phyloP scores from a whole-genome alignment of 2,888 invertebrate species.

The Phragmatobia fuliginosa region DNA sequence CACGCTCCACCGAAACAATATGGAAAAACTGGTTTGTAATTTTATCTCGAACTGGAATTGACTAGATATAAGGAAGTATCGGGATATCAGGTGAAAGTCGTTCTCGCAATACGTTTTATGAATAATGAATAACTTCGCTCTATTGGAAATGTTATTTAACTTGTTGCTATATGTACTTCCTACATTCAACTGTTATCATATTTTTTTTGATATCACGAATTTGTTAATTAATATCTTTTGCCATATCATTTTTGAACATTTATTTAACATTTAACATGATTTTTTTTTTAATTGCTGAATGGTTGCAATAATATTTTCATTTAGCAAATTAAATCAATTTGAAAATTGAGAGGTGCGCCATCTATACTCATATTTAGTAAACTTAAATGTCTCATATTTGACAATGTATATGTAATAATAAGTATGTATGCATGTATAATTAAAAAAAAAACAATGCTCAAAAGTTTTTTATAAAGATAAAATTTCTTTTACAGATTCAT shows the following conservation, averaged over 20 bases:
- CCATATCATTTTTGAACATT: not conserved
- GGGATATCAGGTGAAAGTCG: conserved; percentile 38
- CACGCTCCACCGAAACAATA: conserved; percentile 12
- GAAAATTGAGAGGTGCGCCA: conserved; percentile 1
- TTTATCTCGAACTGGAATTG: conserved; percentile 30
- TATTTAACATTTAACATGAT: not conserved
- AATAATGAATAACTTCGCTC: conserved; percentile 20
- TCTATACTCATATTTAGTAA: conserved; percentile 4
- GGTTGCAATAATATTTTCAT: not conserved
- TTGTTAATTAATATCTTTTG: not conserved
- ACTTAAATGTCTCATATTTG: too few relatives aligned
- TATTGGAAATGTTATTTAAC: conserved; percentile 16
- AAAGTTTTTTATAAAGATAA: too few relatives aligned
- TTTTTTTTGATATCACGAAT: not conserved
- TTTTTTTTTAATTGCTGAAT: not conserved
- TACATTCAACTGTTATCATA: not conserved
- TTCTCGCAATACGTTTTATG: conserved; percentile 21
- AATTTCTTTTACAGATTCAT: conserved; percentile 92
- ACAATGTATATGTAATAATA: too few relatives aligned
- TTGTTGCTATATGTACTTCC: conserved; percentile 14
- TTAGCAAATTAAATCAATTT: not conserved
- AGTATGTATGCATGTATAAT: too few relatives aligned
- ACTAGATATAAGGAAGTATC: conserved; percentile 44
- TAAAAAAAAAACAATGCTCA: not conserved
- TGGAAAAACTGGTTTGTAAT: conserved; percentile 9